phyloP scores from a whole-genome alignment of 2,113 vertebrate species.

The Mobula hypostoma region DNA sequence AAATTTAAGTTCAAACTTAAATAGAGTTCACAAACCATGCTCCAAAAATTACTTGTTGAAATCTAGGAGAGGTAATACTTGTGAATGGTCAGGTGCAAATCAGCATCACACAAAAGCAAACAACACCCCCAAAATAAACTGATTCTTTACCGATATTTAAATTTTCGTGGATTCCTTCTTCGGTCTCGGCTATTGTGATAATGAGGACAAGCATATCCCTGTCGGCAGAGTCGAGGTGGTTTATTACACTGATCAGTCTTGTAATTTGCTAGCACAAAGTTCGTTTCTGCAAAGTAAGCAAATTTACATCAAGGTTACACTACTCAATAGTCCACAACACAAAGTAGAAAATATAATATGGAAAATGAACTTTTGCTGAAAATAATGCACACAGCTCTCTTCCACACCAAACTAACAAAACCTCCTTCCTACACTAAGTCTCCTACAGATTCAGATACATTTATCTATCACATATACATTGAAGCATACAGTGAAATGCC shows the following conservation, averaged over 20 bases:
- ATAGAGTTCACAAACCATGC: background rate
- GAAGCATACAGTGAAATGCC: too few relatives aligned
- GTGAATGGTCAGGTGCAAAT: background rate
- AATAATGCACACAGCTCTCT: background rate
- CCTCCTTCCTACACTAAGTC: background rate
- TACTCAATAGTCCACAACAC: background rate
- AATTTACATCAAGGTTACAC: background rate
- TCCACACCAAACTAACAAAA: too few relatives aligned
- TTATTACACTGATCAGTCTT: slow-evolving; percentile 88
- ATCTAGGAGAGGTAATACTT: background rate
- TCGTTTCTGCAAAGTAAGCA: slow-evolving; percentile 63
- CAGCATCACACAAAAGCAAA: background rate
- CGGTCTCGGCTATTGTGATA: slow-evolving; percentile 84
- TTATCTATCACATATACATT: too few relatives aligned
- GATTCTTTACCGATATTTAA: slow-evolving; percentile 73
- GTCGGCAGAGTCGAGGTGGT: slow-evolving; percentile 83
- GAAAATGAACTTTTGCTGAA: background rate
- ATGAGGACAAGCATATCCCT: slow-evolving; percentile 86
- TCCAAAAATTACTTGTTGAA: background rate
- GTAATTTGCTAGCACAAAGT: slow-evolving; percentile 84
- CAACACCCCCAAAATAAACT: background rate
- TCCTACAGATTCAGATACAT: background rate
- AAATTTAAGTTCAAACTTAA: background rate
- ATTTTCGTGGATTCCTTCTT: slow-evolving; percentile 76
- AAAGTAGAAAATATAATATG: background rate